Conservation (phyloP, 2,113 vertebrate species). For the Zeus faber region DNA sequence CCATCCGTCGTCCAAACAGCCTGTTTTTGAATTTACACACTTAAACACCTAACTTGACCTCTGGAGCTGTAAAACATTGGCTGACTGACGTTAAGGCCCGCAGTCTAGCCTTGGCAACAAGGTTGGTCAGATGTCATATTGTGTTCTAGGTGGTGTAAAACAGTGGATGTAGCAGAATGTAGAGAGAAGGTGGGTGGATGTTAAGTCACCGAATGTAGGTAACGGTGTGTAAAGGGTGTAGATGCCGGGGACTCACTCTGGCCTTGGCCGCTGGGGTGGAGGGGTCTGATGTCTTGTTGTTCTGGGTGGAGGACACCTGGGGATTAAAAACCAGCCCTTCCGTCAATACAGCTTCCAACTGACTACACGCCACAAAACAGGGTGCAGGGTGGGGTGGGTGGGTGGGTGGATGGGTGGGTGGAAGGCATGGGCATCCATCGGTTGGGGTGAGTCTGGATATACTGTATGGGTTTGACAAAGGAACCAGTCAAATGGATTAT, state of each 20-base stretch:
- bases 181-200: constrained; percentile 5
- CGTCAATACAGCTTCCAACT: constrained; percentile 57
- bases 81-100: no score
- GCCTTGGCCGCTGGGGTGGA: constrained; percentile 58
- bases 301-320: constrained; percentile 72
- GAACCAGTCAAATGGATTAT: constrained; percentile 9
- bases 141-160: no score
- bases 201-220: constrained; percentile 17
- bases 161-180: no score
- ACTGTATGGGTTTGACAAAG: not conserved
- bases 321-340: constrained; percentile 64
- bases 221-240: constrained; percentile 43
- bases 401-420: not conserved
- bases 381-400: constrained; percentile 7
- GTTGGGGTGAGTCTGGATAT: not conserved
- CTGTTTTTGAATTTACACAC: no score
- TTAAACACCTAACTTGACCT: no score
- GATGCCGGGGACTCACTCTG: constrained; percentile 67
- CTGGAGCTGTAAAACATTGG: no score
- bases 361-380: constrained; percentile 41
- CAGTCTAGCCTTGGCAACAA: no score
- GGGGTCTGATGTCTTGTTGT: constrained; percentile 70
- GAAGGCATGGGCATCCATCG: not conserved
- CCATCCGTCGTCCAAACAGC: no score
- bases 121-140: no score